Conservation (phyloP, 2,113 vertebrate species). For the Trematomus loennbergii region DNA sequence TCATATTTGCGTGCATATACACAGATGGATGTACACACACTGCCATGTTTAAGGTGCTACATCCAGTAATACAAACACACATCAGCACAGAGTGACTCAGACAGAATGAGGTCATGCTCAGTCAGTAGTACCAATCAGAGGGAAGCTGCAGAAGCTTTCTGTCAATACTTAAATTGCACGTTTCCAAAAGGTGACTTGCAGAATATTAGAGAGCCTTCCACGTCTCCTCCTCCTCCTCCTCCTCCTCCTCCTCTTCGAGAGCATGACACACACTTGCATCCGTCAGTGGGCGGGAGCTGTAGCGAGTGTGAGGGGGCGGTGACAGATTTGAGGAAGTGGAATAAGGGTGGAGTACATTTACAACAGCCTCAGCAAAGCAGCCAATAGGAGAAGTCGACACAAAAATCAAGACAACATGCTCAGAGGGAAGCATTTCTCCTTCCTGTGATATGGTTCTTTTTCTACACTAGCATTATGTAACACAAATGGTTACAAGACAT, state of each 20-base stretch:
- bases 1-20: neutral
- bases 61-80: neutral
- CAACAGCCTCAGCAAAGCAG: slow-evolving; percentile 5
- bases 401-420: slow-evolving; percentile 26
- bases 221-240: neutral
- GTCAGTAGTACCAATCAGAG: neutral
- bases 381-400: slow-evolving; percentile 57
- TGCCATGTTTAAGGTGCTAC: neutral
- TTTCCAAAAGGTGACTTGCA: neutral
- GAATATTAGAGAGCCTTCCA: neutral
- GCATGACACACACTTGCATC: slow-evolving; percentile 59
- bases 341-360: slow-evolving; percentile 53
- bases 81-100: neutral
- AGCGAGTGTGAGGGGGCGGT: slow-evolving; percentile 29
- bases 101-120: neutral
- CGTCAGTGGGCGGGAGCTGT: slow-evolving; percentile 52
- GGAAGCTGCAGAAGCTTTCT: neutral
- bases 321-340: slow-evolving; percentile 55
- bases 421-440: slow-evolving; percentile 7
- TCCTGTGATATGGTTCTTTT: neutral
- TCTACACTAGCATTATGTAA: slow-evolving; percentile 6
- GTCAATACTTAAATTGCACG: slow-evolving; percentile 7
- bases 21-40: neutral
- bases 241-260: neutral
- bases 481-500: too few species aligned